Percentiles rank a stretch among this genome's conserved stretches.
These are phyloP conservation scores for Chloromyia formosa DNA, from an alignment of 2,888 invertebrate genomes.

Conservation along the genomic window DNA sequence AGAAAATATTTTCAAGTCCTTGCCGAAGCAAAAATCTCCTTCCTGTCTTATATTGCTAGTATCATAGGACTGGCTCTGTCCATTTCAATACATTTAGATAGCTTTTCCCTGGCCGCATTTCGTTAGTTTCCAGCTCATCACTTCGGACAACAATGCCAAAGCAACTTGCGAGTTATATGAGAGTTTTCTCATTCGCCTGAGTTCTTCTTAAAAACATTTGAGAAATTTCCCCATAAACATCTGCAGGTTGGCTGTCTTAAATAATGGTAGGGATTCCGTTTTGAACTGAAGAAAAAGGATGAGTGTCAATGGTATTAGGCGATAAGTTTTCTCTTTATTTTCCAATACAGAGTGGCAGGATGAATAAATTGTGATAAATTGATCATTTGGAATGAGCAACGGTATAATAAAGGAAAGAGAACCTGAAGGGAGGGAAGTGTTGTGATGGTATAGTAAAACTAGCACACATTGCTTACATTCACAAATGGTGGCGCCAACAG, in stretches of 20 bases:
- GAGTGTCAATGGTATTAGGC: no score
- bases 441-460: no score
- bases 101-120: conserved; percentile 30
- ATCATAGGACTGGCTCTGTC: conserved; percentile 1
- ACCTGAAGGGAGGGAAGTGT: no score
- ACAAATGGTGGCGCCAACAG: no score
- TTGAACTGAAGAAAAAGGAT: no score
- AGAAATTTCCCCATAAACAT: background rate
- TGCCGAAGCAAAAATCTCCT: background rate
- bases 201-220: background rate
- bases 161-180: background rate
- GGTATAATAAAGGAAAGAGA: no score
- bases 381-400: no score
- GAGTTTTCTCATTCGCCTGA: background rate
- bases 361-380: no score
- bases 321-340: no score
- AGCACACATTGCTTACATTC: no score
- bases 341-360: no score
- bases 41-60: background rate
- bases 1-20: background rate
- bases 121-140: conserved; percentile 37
- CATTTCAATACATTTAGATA: conserved; percentile 6
- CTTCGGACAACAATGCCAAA: conserved; percentile 23
- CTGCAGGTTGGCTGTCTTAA: background rate
- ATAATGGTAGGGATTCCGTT: no score